phyloP scores from a whole-genome alignment of 1,140 invertebrate genomes.

The Drosophila ercepeae region DNA sequence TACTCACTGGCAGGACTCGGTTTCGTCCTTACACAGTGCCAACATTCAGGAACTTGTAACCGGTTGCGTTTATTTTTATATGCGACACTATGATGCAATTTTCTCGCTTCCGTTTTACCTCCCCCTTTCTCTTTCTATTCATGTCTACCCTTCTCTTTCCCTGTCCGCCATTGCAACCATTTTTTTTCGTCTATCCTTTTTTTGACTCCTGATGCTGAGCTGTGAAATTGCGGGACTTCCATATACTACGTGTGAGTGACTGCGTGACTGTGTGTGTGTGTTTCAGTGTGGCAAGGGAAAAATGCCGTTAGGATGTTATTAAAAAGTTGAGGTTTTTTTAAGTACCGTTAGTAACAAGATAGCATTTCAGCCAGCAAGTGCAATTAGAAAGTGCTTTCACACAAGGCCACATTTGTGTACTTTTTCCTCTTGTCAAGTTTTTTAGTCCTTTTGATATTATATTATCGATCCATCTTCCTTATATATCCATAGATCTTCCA shows the following conservation, averaged over 20 bases:
- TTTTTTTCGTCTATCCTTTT: conserved; percentile 5
- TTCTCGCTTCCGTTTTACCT: conserved; percentile 64
- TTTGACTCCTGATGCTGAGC: conserved; percentile 58
- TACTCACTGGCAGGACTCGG: conserved; percentile 6
- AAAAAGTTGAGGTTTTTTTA: conserved; percentile 16
- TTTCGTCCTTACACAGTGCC: conserved; percentile 5
- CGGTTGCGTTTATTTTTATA: conserved; percentile 76
- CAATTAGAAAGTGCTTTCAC: background rate
- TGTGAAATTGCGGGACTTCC: conserved; percentile 58
- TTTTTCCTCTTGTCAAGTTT: background rate
- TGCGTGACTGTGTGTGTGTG: background rate
- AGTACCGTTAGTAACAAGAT: background rate
- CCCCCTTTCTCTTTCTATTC: background rate
- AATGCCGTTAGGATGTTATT: conserved; percentile 27
- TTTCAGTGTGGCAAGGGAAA: conserved; percentile 5
- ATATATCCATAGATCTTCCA: too few relatives aligned
- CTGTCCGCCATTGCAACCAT: conserved; percentile 19
- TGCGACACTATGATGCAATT: conserved; percentile 80
- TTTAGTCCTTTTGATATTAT: background rate
- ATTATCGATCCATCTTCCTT: background rate
- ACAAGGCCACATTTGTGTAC: background rate
- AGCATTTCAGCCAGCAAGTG: background rate
- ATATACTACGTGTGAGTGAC: conserved; percentile 18
- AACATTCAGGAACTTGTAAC: conserved; percentile 58
- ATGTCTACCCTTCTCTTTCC: background rate